Conservation (phyloP, 2,113 vertebrate species). For the Caranx ignobilis region DNA sequence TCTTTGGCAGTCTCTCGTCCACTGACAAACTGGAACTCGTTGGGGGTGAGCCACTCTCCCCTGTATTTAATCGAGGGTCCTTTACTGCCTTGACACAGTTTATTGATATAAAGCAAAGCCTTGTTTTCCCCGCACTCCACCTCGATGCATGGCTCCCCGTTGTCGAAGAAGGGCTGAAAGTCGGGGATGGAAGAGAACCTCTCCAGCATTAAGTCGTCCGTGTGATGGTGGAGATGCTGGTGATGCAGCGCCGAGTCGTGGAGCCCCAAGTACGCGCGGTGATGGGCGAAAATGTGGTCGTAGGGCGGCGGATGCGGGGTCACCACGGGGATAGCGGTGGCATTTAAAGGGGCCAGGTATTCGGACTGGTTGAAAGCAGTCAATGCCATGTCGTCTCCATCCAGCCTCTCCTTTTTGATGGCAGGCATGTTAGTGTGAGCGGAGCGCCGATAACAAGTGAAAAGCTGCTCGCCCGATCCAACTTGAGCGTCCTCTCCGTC, state of each 20-base stretch:
- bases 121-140: conserved; percentile 99
- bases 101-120: conserved; percentile 96
- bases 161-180: conserved; percentile 96
- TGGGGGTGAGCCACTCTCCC: conserved; percentile 97
- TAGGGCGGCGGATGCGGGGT: conserved; percentile 91
- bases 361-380: conserved; percentile 92
- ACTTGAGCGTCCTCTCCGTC: conserved; percentile 82
- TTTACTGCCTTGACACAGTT: conserved; percentile 98
- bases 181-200: conserved; percentile 93
- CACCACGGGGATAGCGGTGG: conserved; percentile 90
- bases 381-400: conserved; percentile 94
- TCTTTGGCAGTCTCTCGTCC: conserved; percentile 98
- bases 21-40: conserved; percentile 99
- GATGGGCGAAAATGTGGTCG: conserved; percentile 90
- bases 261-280: conserved; percentile 89
- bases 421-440: conserved; percentile 92
- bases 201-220: conserved; percentile 93
- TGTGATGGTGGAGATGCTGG: conserved; percentile 87
- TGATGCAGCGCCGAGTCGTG: conserved; percentile 86
- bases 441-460: conserved; percentile 84
- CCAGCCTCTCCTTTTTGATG: conserved; percentile 95
- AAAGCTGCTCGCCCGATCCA: conserved; percentile 78
- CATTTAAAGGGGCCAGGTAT: conserved; percentile 91
- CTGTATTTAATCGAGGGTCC: conserved; percentile 97
- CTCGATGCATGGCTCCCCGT: conserved; percentile 97